Conservation (phyloP, 2,888 invertebrate species). For the Pelosia muscerda region DNA sequence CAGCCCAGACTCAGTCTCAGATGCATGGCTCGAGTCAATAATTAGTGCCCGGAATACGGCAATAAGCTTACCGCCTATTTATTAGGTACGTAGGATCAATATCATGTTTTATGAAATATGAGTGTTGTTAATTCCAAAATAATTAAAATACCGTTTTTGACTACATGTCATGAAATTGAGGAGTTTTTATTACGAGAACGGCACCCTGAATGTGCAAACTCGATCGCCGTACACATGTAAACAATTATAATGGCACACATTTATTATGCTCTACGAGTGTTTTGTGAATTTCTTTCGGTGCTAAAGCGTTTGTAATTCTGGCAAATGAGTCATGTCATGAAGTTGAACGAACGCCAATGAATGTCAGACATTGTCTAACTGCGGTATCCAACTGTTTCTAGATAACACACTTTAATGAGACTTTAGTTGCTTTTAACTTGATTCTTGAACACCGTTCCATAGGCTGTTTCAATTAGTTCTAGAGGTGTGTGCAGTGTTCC, state of each 20-base stretch:
- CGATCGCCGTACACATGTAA: not conserved
- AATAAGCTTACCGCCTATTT: too few relatives aligned
- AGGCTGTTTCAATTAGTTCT: not conserved
- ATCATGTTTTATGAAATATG: too few relatives aligned
- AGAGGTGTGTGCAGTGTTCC: too few relatives aligned
- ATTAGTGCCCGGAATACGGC: too few relatives aligned
- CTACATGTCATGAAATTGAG: too few relatives aligned
- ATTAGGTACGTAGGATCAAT: too few relatives aligned
- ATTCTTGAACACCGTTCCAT: too few relatives aligned
- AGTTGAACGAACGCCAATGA: slow-evolving; percentile 37
- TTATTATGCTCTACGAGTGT: not conserved
- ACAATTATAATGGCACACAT: not conserved
- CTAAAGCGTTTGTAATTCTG: slow-evolving; percentile 14
- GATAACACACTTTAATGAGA: slow-evolving; percentile 26
- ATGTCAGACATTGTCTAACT: slow-evolving; percentile 4
- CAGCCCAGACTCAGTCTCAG: too few relatives aligned
- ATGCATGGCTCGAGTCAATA: too few relatives aligned
- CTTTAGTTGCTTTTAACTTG: slow-evolving; percentile 5
- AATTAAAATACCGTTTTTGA: too few relatives aligned
- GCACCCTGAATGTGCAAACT: not conserved
- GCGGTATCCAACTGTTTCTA: slow-evolving; percentile 16
- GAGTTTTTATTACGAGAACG: too few relatives aligned
- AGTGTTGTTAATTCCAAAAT: too few relatives aligned
- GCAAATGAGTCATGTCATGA: slow-evolving; percentile 13
- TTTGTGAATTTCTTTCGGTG: not conserved